Percentiles rank a stretch among this genome's conserved stretches.
Conservation (phyloP, 2,888 invertebrate species). For the Piscicola geometra region DNA sequence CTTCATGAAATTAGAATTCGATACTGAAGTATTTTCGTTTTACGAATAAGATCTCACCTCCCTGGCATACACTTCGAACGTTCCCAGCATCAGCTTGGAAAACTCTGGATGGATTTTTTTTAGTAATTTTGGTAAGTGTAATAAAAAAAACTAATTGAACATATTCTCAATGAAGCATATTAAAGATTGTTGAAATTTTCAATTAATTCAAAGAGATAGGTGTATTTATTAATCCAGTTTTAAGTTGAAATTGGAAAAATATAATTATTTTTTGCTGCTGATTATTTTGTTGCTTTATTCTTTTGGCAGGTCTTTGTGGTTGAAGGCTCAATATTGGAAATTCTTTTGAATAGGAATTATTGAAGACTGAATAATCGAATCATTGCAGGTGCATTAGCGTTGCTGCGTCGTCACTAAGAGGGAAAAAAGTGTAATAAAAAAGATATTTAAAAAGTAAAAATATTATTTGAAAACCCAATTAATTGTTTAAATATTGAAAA, state of each 20-base stretch:
- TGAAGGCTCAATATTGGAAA: background rate
- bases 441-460: too few species aligned
- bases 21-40: background rate
- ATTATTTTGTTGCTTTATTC: too few species aligned
- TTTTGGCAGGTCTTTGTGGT: too few species aligned
- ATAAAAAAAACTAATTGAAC: too few species aligned
- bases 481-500: too few species aligned
- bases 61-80: constrained; percentile 35
- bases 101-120: constrained; percentile 30
- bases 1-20: background rate
- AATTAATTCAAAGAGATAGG: background rate
- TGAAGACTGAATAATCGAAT: too few species aligned
- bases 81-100: constrained; percentile 35
- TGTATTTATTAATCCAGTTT: background rate
- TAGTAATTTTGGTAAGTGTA: background rate
- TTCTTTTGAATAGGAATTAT: background rate
- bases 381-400: too few species aligned
- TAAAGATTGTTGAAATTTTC: too few species aligned
- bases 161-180: too few species aligned
- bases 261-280: background rate
- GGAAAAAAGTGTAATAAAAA: too few species aligned
- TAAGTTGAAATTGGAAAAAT: background rate
- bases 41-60: constrained; percentile 15
- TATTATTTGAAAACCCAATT: too few species aligned
- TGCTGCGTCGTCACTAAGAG: too few species aligned